Conservation (phyloP, 2,888 invertebrate genomes). For the Coenonympha arcania region DNA sequence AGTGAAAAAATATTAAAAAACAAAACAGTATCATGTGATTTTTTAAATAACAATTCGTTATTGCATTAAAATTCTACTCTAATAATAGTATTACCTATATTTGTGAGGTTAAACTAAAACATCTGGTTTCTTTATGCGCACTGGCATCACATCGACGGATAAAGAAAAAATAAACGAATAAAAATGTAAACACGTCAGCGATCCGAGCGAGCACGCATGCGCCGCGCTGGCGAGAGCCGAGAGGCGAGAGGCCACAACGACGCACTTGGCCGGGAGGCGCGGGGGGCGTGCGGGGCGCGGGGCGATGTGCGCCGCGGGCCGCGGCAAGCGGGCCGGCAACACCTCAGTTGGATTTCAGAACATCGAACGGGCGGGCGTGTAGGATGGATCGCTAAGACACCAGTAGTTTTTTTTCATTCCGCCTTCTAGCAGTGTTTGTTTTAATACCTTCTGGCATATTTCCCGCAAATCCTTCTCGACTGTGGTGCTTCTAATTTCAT, state of each 20-base stretch:
- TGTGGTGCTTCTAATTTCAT: slow-evolving; percentile 61
- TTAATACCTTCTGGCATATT: slow-evolving; percentile 65
- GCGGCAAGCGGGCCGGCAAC: slow-evolving; percentile 40
- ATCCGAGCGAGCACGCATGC: slow-evolving; percentile 65
- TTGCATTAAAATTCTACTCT: neutral
- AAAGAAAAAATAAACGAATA: slow-evolving; percentile 52
- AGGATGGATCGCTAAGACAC: slow-evolving; percentile 73
- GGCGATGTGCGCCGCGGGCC: slow-evolving; percentile 38
- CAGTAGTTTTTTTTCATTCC: slow-evolving; percentile 76
- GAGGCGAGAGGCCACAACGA: slow-evolving; percentile 49
- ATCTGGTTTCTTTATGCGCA: slow-evolving; percentile 28
- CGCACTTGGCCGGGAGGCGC: slow-evolving; percentile 35
- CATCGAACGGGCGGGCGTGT: slow-evolving; percentile 73
- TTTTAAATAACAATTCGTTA: slow-evolving; percentile 5
- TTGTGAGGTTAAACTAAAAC: slow-evolving; percentile 24
- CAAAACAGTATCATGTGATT: slow-evolving; percentile 17
- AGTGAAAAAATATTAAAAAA: slow-evolving; percentile 27
- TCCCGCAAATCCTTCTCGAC: slow-evolving; percentile 69
- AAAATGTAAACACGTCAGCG: slow-evolving; percentile 71
- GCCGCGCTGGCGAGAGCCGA: too few relatives aligned
- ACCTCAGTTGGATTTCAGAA: slow-evolving; percentile 72
- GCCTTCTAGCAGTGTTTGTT: slow-evolving; percentile 73
- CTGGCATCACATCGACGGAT: slow-evolving; percentile 25
- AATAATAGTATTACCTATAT: slow-evolving; percentile 10
- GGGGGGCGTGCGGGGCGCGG: slow-evolving; percentile 29